Evolutionary conservation across 2,113 vertebrate species (phyloP).

Genomic region (Chamaetylas fuelleborni): DNA sequence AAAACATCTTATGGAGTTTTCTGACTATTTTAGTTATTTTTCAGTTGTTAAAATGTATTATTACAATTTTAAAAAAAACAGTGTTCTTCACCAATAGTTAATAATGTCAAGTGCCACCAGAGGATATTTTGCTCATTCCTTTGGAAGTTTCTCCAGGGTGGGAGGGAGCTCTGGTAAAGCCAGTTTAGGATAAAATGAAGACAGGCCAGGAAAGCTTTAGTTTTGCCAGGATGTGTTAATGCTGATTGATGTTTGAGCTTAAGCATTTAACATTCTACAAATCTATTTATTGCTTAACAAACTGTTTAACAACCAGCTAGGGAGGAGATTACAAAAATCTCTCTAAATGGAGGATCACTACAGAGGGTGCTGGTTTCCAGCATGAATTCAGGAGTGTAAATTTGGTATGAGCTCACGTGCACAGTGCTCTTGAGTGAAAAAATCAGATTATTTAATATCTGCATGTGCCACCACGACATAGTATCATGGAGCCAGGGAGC

Average conservation of each 20-base stretch:
- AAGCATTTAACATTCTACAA: not conserved
- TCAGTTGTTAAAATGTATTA: not conserved
- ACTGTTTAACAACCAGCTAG: not conserved
- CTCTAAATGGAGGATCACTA: not conserved
- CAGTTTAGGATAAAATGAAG: not conserved
- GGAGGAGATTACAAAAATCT: not conserved
- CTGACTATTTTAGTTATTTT: not conserved
- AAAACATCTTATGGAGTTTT: not conserved
- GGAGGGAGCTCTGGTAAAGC: not conserved
- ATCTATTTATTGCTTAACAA: constrained; percentile 31
- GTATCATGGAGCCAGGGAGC: not conserved
- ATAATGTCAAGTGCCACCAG: not conserved
- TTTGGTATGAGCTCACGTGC: not conserved
- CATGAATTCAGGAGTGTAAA: not conserved
- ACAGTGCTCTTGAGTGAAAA: not conserved
- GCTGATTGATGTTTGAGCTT: not conserved
- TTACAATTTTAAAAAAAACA: not conserved
- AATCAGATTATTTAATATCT: not conserved
- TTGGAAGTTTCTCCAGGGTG: not conserved
- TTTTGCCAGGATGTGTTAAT: constrained; percentile 14
- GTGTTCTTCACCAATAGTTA: not conserved
- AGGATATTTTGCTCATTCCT: not conserved
- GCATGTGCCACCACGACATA: not conserved
- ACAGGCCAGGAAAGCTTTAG: not conserved
- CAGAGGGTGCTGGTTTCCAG: not conserved